Percentiles rank a stretch among this genome's conserved stretches.
Conservation (phyloP, 2,797 vertebrate species). For the Takifugu ocellatus region DNA sequence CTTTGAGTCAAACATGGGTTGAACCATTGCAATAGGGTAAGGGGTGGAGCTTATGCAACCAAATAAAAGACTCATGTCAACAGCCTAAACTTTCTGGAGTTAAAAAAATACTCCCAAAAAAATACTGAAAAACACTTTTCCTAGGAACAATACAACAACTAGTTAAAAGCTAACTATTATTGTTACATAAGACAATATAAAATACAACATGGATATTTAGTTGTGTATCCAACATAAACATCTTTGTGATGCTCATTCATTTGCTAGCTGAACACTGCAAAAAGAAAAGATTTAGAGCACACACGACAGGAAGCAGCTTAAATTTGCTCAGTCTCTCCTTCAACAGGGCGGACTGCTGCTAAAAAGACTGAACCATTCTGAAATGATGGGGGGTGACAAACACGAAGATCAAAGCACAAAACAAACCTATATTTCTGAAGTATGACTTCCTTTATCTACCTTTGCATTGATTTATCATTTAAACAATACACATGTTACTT, state of each 20-base stretch:
- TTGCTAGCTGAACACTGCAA: slow-evolving; percentile 51
- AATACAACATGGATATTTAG: background rate
- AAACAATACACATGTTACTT: background rate
- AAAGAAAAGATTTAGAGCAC: slow-evolving; percentile 26
- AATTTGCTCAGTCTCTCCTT: slow-evolving; percentile 38
- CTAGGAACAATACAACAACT: background rate
- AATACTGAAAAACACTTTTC: slow-evolving; percentile 5
- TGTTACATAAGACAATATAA: background rate
- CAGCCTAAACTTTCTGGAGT: background rate
- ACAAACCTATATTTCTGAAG: background rate
- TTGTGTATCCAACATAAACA: background rate
- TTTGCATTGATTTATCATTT: background rate
- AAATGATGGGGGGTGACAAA: slow-evolving; percentile 29
- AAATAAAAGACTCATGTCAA: slow-evolving; percentile 13
- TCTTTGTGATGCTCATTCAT: slow-evolving; percentile 9
- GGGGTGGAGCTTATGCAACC: slow-evolving; percentile 31
- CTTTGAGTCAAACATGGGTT: slow-evolving; percentile 47
- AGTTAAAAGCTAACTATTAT: background rate
- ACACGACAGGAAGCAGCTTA: slow-evolving; percentile 37
- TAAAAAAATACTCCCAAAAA: too few relatives aligned
- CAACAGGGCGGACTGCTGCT: slow-evolving; percentile 37
- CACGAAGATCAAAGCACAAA: slow-evolving; percentile 34
- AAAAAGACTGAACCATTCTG: slow-evolving; percentile 61
- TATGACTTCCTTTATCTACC: background rate
- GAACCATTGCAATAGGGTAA: slow-evolving; percentile 44